Evolutionary conservation across 1,140 invertebrate genomes (phyloP), one percentile per base, ranked within the genome.

Genomic region (Megathymus violae): DNA sequence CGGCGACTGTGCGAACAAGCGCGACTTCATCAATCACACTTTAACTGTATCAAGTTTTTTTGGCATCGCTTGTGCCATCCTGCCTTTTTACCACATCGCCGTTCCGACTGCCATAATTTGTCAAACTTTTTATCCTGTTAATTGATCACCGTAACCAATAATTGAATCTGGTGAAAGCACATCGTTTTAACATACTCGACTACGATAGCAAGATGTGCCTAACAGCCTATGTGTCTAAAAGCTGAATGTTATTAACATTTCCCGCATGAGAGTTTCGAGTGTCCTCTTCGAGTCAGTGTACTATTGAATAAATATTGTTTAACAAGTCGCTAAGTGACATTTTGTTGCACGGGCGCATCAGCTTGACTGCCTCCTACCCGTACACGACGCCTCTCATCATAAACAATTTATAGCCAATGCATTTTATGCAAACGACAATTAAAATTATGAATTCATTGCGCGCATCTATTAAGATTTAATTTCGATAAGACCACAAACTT

Each of bases 1-100:
- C 73, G 76, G 65, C 70, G 69, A 76, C 71, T 75, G 66, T 67
- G 76, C 71, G 71, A 76, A 76, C 78, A 69, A 78, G 68, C 68
- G 47, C 62, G 19, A 60, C 63, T 69, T 69, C 80, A 89, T 88
- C 81, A 88, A 88, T 89, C 87, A 88, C 79, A 84, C 71, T 89
- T 89, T 85, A 89, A 88, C 81, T 87, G 84, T 89, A 87, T 82
- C 85, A 79, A 74, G 81, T 76, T 87, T 88, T 89, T 78, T 85
- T 76, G 69, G 75, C 58, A 59, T 58, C 70, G 64, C 73, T 77
- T 79, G 71, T 71, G 62, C 71, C 74, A 78, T 67, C 67, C 51
- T 47, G 58, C 61, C 71, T 72, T 74, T 86, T 83, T 82, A 79
- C 66, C 50, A 78, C 64, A 74, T 79, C 80, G 81, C 76, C 78